Conservation (phyloP, 2,113 vertebrate genomes). For the Hirundichthys speculiger region DNA sequence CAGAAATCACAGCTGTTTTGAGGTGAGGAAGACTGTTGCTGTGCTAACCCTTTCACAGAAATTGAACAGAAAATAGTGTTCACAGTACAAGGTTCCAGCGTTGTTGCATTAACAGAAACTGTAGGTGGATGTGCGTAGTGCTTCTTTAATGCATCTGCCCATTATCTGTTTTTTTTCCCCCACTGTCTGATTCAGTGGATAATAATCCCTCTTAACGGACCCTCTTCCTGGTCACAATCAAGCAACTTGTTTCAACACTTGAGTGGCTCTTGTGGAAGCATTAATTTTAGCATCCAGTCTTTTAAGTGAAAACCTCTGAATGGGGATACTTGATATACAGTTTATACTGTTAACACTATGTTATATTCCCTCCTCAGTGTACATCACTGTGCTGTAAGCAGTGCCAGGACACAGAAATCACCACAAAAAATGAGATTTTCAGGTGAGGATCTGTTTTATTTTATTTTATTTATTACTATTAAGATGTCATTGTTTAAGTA, state of each 20-base stretch:
- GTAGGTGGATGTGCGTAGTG: neutral
- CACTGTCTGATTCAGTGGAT: constrained; percentile 6
- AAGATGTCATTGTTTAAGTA: neutral
- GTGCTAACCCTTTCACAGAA: no score
- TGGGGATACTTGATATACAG: no score
- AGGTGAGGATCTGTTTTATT: constrained; percentile 80
- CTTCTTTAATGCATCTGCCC: neutral
- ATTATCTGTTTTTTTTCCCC: neutral
- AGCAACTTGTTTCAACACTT: neutral
- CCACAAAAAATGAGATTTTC: constrained; percentile 98
- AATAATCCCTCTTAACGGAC: constrained; percentile 12
- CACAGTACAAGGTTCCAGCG: neutral
- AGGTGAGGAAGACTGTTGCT: no score
- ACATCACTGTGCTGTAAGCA: constrained; percentile 97
- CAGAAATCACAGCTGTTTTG: neutral
- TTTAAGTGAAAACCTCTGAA: no score
- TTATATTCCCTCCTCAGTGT: constrained; percentile 80
- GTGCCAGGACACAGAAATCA: constrained; percentile 97
- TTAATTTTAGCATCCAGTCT: neutral
- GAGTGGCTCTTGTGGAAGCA: neutral
- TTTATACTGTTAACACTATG: neutral
- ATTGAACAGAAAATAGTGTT: neutral
- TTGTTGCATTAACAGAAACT: neutral
- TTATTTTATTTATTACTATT: neutral
- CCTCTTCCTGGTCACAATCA: neutral